Evolutionary conservation across 2,888 invertebrate genomes (phyloP), one percentile per base, ranked within the genome.

Genomic region (Lacanobia oleracea): DNA sequence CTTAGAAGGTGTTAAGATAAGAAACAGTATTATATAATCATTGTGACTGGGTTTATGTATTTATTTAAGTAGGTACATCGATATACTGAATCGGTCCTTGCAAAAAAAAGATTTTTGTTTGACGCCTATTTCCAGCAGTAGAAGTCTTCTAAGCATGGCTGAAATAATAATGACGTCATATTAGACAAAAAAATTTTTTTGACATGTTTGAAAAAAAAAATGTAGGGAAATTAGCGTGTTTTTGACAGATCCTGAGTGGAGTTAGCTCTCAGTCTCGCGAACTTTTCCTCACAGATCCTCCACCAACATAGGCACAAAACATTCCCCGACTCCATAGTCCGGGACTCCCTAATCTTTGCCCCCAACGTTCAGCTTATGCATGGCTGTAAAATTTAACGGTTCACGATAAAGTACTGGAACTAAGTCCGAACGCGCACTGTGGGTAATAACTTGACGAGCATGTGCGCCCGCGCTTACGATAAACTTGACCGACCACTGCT

Each of bases 321-420:
- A 16, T 0, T 37, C 0, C 9, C n/a, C 1, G 21, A 0, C 3
- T 27, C 0, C 18, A 45, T 5, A 8, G 0, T 10, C 12, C 0
- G 14, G 61, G 23, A 37, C 23, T 23, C 12, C 10, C 9, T 53
- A 67, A 18, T 86, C 87, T 85, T 68, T 86, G 79, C 82, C 51
- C 45, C 63, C 84, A 86, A 65, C 82, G 86, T 87, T 86, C 88
- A 90, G 93, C 92, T 93, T 93, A 94, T 94, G 93, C 93, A 89
- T 81, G 88, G 89, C 89, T 91, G 93, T 95, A 94, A 95, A 95
- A 95, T 95, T 94, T 95, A 94, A 95, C 93, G 94, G 92, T 90
- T 90, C 88, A 92, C 94, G 93, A 93, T 95, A 95, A 95, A 95
- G 91, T 93, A 91, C 87, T 88, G 90, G 82, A 92, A 90, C 93